phyloP scores from a whole-genome alignment of 2,888 invertebrate genomes.

The Chymomyza procnemis region DNA sequence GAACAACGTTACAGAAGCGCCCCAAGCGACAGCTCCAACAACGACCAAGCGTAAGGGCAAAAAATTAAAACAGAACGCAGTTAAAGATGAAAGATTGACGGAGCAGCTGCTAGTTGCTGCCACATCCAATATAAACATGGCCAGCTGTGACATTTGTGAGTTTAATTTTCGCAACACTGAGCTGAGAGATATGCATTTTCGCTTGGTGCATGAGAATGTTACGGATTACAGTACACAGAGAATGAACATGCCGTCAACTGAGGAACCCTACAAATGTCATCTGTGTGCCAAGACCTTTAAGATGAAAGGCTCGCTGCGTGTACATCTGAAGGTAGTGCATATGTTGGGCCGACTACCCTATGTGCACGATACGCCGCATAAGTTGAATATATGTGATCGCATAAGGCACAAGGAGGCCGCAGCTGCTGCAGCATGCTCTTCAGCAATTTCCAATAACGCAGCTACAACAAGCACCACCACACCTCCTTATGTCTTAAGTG shows the following conservation, averaged over 20 bases:
- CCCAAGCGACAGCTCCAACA: conserved; percentile 6
- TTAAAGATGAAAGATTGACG: neutral
- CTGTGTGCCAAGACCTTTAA: conserved; percentile 89
- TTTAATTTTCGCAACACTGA: conserved; percentile 85
- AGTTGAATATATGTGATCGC: conserved; percentile 74
- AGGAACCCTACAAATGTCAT: conserved; percentile 81
- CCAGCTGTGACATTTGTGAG: conserved; percentile 84
- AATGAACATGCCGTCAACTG: conserved; percentile 11
- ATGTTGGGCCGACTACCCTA: conserved; percentile 70
- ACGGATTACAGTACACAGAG: conserved; percentile 17
- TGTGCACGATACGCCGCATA: conserved; percentile 47
- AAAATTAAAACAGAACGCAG: conserved; percentile 25
- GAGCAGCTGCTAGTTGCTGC: neutral
- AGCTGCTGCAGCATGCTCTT: conserved; percentile 3
- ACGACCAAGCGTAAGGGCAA: conserved; percentile 43
- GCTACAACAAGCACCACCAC: conserved; percentile 10
- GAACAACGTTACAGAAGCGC: neutral
- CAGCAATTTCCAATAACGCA: neutral
- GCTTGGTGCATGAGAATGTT: conserved; percentile 82
- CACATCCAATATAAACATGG: conserved; percentile 13
- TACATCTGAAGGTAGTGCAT: conserved; percentile 89
- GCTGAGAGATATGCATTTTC: conserved; percentile 86
- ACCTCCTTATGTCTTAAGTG: conserved; percentile 56
- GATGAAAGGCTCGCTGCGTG: conserved; percentile 89
- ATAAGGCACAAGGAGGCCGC: conserved; percentile 66